Base-by-base conservation (phyloP, 2,888 invertebrate species). In the Amiota minor region DNA sequence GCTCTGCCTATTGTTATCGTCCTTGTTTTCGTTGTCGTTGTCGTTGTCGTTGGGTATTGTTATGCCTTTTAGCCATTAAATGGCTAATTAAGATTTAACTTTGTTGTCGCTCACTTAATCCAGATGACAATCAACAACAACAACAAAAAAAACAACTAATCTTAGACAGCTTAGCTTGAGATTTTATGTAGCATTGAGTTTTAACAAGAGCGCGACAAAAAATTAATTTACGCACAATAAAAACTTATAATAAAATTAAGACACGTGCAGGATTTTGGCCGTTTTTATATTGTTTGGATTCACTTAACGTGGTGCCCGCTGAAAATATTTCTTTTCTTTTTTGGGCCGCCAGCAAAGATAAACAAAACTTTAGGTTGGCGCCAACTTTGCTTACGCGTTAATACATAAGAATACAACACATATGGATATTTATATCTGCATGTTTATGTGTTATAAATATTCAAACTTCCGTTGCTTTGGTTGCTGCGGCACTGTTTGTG, bases 51-150 rank as follows among this genome's bases (percentile, higher is more conserved):
- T 67, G 47, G 18, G 49, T 35, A 35, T 23, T 50, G 67, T 20
- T 11, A n/a, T 83, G 82, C 83, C 82, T 82, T 79, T 72, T 62
- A 45, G 64, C 72, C 81, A 85, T 82, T 76, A 84, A 85, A 82
- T 67, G 76, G 74, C 75, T 83, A 82, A 82, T 82, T 82, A 82
- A 85, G 80, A 79, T 70, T 71, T 72, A 76, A 78, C 76, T 79
- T 77, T 79, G 35, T 35, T 35, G 6, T 35, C 35, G 2, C 6
- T 4, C 35, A 35, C 35, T 35, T 35, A 2, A 35, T 35, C 6
- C 35, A 35, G 35, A 35, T 35, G 35, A 35, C 35, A 35, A 35
- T 35, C 35, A 35, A 6, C 3, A 6, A 35, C 35, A 35, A 35
- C 2, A 35, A 35, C 35, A 35, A 23, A 23, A 23, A 23, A 23